Conservation (phyloP, 2,888 invertebrate genomes). For the Dolomedes plantarius region DNA sequence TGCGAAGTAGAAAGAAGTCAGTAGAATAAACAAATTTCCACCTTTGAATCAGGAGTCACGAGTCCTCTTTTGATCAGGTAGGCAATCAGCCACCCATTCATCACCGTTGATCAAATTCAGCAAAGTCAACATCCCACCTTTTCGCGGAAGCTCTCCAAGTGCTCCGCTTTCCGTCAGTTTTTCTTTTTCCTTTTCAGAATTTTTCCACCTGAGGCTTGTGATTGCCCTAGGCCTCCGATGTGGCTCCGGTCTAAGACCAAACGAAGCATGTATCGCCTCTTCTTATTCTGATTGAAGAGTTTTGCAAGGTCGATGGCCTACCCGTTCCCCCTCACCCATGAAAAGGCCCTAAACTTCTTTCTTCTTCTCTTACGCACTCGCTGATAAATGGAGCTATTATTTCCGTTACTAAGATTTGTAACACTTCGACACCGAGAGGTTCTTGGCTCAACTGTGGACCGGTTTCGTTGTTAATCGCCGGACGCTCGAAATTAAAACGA, state of each 20-base stretch:
- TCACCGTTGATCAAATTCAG: slow-evolving; percentile 13
- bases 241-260: slow-evolving; percentile 14
- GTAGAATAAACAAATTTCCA: slow-evolving; percentile 5
- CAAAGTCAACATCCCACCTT: slow-evolving; percentile 3
- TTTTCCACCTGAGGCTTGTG: background rate
- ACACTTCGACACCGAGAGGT: slow-evolving; percentile 54
- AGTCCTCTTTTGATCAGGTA: slow-evolving; percentile 9
- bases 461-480: slow-evolving; percentile 47
- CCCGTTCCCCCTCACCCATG: slow-evolving; percentile 39
- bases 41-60: slow-evolving; percentile 16
- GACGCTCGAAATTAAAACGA: slow-evolving; percentile 48
- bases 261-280: slow-evolving; percentile 27
- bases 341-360: slow-evolving; percentile 38
- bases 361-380: slow-evolving; percentile 44
- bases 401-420: slow-evolving; percentile 58
- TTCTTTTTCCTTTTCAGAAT: slow-evolving; percentile 10
- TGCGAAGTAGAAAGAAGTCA: background rate
- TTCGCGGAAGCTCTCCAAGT: slow-evolving; percentile 14
- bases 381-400: slow-evolving; percentile 69
- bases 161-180: slow-evolving; percentile 2
- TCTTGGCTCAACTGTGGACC: slow-evolving; percentile 40
- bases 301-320: slow-evolving; percentile 70
- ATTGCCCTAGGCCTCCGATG: slow-evolving; percentile 12
- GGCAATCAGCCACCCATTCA: slow-evolving; percentile 9
- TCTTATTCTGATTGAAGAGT: slow-evolving; percentile 46